Evolutionary conservation across 2,797 vertebrate species (phyloP).

Genomic region (Pempheris klunzingeri): DNA sequence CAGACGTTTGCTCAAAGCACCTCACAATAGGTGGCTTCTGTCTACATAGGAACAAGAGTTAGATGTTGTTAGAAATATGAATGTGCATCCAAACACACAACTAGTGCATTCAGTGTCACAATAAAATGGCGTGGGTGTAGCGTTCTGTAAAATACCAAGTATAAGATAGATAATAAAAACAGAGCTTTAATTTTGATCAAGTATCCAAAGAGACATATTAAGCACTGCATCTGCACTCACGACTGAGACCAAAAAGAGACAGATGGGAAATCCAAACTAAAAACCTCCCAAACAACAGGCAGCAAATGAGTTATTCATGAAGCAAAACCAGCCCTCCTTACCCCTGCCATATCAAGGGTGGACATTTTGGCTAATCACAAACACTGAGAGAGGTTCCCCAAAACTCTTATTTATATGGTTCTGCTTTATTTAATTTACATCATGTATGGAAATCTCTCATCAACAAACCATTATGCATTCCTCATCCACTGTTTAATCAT

Average conservation of each 20-base stretch:
- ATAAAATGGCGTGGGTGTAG: not conserved
- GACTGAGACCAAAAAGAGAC: not conserved
- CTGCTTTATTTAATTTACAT: not conserved
- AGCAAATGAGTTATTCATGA: not conserved
- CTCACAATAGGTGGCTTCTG: too few relatives aligned
- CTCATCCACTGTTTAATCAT: constrained; percentile 10
- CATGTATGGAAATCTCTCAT: not conserved
- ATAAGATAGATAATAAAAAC: not conserved
- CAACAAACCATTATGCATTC: constrained; percentile 1
- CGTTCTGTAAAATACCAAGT: not conserved
- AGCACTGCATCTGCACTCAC: not conserved
- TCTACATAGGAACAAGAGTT: not conserved
- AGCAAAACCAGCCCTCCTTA: not conserved
- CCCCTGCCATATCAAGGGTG: not conserved
- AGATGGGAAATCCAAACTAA: not conserved
- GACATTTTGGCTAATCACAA: not conserved
- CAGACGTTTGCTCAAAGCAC: too few relatives aligned
- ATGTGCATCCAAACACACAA: not conserved
- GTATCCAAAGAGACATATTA: not conserved
- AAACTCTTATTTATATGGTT: not conserved
- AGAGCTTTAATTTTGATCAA: not conserved
- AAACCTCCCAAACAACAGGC: not conserved
- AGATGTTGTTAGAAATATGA: not conserved
- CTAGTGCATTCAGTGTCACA: not conserved
- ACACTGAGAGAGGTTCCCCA: not conserved